A percentile compares a stretch with the other conserved stretches of the same genome.
phyloP scores from a whole-genome alignment of 2,797 vertebrate species.

The Neosalanx taihuensis region DNA sequence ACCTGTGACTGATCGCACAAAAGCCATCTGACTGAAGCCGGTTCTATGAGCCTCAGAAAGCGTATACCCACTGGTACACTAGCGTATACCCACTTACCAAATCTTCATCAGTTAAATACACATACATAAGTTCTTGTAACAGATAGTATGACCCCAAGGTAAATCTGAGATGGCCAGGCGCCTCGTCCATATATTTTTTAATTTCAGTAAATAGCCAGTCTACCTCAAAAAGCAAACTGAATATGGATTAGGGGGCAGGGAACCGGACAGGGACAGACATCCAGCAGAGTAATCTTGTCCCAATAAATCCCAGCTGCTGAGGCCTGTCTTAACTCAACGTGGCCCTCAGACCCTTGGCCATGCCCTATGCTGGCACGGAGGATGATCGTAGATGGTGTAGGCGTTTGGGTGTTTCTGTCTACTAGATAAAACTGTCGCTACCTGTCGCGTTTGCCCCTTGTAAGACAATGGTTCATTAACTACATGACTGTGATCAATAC shows the following conservation, averaged over 20 bases:
- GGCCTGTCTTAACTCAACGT: background rate
- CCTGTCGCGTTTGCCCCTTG: constrained; percentile 41
- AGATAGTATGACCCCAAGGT: no score
- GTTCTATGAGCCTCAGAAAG: constrained; percentile 28
- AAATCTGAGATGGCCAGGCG: background rate
- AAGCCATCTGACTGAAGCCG: constrained; percentile 40
- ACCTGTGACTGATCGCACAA: constrained; percentile 50
- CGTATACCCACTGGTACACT: constrained; percentile 57
- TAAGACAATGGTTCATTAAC: constrained; percentile 56
- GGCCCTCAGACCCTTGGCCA: constrained; percentile 8
- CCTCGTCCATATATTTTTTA: constrained; percentile 15
- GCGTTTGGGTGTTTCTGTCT: background rate
- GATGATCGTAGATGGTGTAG: background rate
- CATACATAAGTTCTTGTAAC: no score
- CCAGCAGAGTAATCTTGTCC: background rate
- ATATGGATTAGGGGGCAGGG: background rate
- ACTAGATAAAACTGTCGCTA: constrained; percentile 45
- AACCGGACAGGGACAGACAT: background rate
- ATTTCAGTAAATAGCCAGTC: background rate
- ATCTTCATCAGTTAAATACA: no score
- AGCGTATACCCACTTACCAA: no score
- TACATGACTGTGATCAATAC: constrained; percentile 20
- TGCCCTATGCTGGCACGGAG: background rate
- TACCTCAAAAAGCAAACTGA: background rate
- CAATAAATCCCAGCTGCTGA: background rate